Evolutionary conservation across 2,888 invertebrate genomes (phyloP), one percentile per base, ranked within the genome.

Genomic region (Leptura quadrifasciata): DNA sequence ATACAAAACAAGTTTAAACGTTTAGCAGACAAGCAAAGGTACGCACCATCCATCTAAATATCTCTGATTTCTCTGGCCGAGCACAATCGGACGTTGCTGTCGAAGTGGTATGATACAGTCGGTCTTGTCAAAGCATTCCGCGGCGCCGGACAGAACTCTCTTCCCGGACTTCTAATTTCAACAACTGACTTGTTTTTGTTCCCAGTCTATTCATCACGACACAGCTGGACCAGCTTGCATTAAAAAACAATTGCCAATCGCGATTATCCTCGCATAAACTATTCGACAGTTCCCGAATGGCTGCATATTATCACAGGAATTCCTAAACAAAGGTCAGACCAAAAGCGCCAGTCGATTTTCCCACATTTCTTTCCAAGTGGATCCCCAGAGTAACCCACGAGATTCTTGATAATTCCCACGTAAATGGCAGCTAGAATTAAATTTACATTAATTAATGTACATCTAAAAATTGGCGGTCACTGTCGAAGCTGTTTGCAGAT

Each of bases 111-210:
- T 76, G 80, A 78, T 75, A 76, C 75, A 80, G 85, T 84, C 87
- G 87, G 88, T 83, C 84, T 84, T 87, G 87, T 87, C 86, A 79
- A 79, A 79, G 79, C 87, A 87, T 87, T 87, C 86, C 86, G 85
- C 85, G 84, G 87, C 85, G 87, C 86, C 86, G 86, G 83, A 84
- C 86, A 84, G 78, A 82, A 82, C 74, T 79, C 80, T 84, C 87
- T 87, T 87, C 87, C 87, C 86, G 87, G 87, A 87, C 88, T 88
- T 88, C 87, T 87, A 88, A 88, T 88, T 88, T 88, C 88, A 86
- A 86, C 88, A 86, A 87, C 85, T 87, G 88, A 86, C 87, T 87
- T 86, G 87, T 88, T 88, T 88, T 88, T 88, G 86, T 87, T 86
- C 84, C 86, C 84, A 82, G 84, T 84, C 83, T 84, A 84, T 84